Conservation (phyloP, 2,888 invertebrate species). For the Sinhomidia bicolor region DNA sequence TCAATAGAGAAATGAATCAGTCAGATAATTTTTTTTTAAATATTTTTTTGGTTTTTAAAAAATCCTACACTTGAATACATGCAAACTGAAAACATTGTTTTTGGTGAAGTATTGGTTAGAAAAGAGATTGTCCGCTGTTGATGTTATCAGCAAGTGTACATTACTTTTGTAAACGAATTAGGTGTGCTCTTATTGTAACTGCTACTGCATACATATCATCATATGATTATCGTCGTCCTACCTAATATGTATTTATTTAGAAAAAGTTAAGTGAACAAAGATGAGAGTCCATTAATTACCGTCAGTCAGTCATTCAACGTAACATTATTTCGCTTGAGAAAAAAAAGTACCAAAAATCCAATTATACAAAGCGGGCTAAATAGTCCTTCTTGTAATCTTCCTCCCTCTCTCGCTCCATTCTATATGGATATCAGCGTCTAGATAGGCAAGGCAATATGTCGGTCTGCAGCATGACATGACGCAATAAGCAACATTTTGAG, state of each 20-base stretch:
- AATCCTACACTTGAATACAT: not conserved
- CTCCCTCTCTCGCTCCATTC: slow-evolving; percentile 11
- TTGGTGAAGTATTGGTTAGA: not conserved
- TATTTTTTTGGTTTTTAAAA: too few relatives aligned
- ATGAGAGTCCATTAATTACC: slow-evolving; percentile 73
- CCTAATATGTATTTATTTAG: slow-evolving; percentile 13
- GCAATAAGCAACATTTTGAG: not conserved
- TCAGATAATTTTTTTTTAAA: not conserved
- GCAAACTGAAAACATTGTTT: not conserved
- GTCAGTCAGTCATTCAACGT: slow-evolving; percentile 59
- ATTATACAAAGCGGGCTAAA: slow-evolving; percentile 65
- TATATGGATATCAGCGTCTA: too few relatives aligned
- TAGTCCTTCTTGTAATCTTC: not conserved
- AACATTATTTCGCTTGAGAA: slow-evolving; percentile 42
- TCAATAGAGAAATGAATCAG: too few relatives aligned
- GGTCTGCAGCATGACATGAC: too few relatives aligned
- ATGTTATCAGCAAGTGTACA: not conserved
- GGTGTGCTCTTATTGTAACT: not conserved
- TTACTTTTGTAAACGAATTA: slow-evolving; percentile 17
- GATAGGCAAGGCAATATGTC: too few relatives aligned
- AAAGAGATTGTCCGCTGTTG: slow-evolving; percentile 8
- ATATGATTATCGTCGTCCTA: not conserved
- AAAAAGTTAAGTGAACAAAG: slow-evolving; percentile 40
- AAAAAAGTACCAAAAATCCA: slow-evolving; percentile 69
- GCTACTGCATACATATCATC: not conserved